Base-by-base conservation (phyloP, 2,888 invertebrate species). In the Campoletis raptor region DNA sequence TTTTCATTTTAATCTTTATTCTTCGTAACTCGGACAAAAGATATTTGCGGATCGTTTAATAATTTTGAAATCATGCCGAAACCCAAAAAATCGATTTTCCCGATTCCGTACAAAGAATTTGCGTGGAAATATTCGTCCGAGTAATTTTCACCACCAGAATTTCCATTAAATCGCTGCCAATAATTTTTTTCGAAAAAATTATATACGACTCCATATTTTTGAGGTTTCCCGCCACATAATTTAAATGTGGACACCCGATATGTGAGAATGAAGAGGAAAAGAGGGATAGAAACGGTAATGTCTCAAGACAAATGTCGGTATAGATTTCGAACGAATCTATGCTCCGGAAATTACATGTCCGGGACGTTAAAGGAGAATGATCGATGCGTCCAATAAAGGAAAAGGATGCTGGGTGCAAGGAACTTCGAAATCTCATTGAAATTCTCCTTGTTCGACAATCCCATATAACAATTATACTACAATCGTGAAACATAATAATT, bases 291-390 rank as follows among this genome's bases (percentile, higher is more conserved):
- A 48, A 48, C 48, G 36, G 37, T 54, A 37, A 37, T 52, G 73
- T 73, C 73, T 73, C 52, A 54, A 73, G 73, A 73, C 52, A 73
- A 73, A 54, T 73, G 52, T 54, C 52, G 54, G 73, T 80, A 79
- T 72, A 61, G 21, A 85, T 90, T 90, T 91, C 92, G 92, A 93
- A 92, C 92, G 92, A 92, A 93, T 93, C 92, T 92, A 92, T 93
- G 91, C 93, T 92, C 94, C 94, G 94, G 94, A 94, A 94, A 94
- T 94, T 94, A 94, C 94, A 91, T 93, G 94, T 94, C 94, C 92
- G 92, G 66, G 67, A 93, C 91, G 93, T 92, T 93, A 93, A 94
- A 93, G 93, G 93, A 57, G 87, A 92, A 94, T 94, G 94, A 94
- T 94, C 93, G 94, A 94, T 94, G 94, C 93, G 92, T 89, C 90